Base-by-base conservation (phyloP, 2,888 invertebrate genomes). In the Norana najaformis region DNA sequence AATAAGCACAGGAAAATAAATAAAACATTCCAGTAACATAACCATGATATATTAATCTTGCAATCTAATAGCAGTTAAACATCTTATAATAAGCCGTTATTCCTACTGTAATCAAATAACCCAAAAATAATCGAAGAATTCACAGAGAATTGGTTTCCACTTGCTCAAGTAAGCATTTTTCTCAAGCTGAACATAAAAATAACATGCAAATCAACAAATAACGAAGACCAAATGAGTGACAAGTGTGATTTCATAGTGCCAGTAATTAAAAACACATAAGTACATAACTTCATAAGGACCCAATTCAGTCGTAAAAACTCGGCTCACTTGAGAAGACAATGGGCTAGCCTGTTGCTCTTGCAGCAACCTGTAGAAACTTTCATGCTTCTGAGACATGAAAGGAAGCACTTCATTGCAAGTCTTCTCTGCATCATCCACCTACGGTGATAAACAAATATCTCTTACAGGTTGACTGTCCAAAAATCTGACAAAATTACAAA, bases 401-500 rank as follows among this genome's bases (percentile, higher is more conserved):
- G 69, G n/a, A 30, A 69, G 69, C 13, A 69, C 69, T 69, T 69
- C 69, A n/a, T 69, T 69, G n/a, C 69, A n/a, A n/a, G 69, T 69
- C 69, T n/a, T 69, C 69, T 69, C 69, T n/a, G 69, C 69, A 69
- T 69, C 69, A 69, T 69, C 69, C 69, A 69, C n/a, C 69, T 69
- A n/a, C n/a, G 69, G 69, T 8, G 23, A 23, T 23, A 47, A 23
- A 47, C 23, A 47, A 47, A 5, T 23, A 47, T 47, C 47, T 47
- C 23, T 23, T 47, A 23, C 23, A 23, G 23, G 4, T 23, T 47
- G 6, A 41, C 41, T 13, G 41, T 41, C 41, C 41, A 41, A 13
- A 41, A 41, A 41, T 13, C 41, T 41, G 14, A 41, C 41, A 41
- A 13, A n/a, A 41, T 41, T 18, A 41, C 41, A 41, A 1, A 41